Percentiles rank a stretch among this genome's conserved stretches.
These are phyloP conservation scores for Drosophila algonquin DNA, from an alignment of 2,888 invertebrate species.

Conservation along the genomic window DNA sequence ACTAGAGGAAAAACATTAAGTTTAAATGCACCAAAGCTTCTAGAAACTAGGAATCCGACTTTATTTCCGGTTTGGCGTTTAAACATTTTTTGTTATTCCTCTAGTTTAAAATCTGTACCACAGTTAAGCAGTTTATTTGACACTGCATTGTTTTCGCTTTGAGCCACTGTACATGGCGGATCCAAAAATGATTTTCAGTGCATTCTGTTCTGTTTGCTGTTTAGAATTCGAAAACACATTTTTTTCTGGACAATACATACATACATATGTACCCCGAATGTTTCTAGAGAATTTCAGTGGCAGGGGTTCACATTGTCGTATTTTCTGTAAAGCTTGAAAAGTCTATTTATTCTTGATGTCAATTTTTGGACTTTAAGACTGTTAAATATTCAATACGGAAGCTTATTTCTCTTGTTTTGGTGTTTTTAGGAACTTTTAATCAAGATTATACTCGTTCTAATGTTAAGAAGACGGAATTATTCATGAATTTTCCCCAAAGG, in stretches of 20 bases:
- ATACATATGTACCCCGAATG: not conserved
- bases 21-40: too few species aligned
- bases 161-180: too few species aligned
- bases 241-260: not conserved
- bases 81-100: too few species aligned
- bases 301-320: not conserved
- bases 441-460: not conserved
- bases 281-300: not conserved
- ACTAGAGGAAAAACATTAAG: too few species aligned
- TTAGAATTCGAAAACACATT: too few species aligned
- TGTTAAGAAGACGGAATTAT: not conserved
- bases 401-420: not conserved
- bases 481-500: not conserved
- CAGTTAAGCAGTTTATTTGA: too few species aligned
- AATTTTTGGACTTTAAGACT: not conserved
- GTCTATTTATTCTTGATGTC: not conserved
- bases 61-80: too few species aligned
- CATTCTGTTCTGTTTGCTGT: too few species aligned
- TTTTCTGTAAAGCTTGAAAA: not conserved
- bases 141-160: too few species aligned
- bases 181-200: too few species aligned
- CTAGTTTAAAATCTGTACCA: too few species aligned
- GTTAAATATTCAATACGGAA: not conserved
- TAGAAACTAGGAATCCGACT: too few species aligned
- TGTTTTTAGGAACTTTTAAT: not conserved